Base-by-base conservation (phyloP, 2,797 vertebrate genomes). In the Megalops cyprinoides region DNA sequence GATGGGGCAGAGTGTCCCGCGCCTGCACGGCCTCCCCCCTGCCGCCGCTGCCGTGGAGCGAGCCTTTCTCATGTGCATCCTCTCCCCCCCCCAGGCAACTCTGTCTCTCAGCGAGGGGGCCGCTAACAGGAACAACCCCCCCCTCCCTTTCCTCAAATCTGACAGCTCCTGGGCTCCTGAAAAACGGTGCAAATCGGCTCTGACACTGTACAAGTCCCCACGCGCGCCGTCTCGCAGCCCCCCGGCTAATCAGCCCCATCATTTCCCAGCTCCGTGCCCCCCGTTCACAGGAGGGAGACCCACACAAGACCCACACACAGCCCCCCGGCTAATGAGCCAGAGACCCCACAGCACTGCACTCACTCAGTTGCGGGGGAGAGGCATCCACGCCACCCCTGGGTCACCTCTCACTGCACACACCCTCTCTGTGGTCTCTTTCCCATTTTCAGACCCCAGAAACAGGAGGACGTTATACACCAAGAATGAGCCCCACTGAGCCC, bases 201-300 rank as follows among this genome's bases (percentile, higher is more conserved):
- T 94, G 94, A 94, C 94, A 94, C 89, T 91, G 90, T 91, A 93
- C 92, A 94, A 94, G 92, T 94, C 93, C 93, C 92, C 0, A 0
- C 92, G 93, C 86, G 91, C 91, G 88, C 20, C 28, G 89, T 85
- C 23, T 58, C 28, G 14, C 25, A 31, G 39, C 87, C 87, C 87
- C 76, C 44, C 84, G 87, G 84, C 87, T 88, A 86, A 92, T 91
- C 88, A 88, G 92, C 92, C 87, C 88, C 86, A 78, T 87, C 87
- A 84, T 83, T 10, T 4, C 46, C 46, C 46, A 46, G 46, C 4
- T 10, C 4, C 46, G 46, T 0, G 82, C 78, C n/a, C 37, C 49
- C 51, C n/a, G 23, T 34, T 10, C 6, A 28, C 77, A 28, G 4
- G 48, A 39, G 25, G 37, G 25, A 67, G n/a, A 67, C 25, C n/a